Evolutionary conservation across 1,140 invertebrate genomes (phyloP).

Genomic region (Ceratoteleas bidentatus): DNA sequence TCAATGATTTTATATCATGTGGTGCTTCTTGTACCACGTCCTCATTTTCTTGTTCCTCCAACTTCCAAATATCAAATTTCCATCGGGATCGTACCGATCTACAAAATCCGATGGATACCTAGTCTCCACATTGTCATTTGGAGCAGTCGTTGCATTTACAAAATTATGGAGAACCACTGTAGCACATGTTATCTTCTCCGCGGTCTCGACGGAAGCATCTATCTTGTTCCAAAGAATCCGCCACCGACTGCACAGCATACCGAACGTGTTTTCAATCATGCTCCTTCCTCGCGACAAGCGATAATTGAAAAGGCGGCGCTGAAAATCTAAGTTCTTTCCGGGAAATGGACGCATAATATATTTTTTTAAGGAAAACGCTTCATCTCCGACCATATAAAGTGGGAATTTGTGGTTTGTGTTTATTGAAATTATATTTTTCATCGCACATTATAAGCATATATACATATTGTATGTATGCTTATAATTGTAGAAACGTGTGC

Average conservation of each 20-base stretch:
- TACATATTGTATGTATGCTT: conserved; percentile 59
- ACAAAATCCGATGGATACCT: too few species aligned
- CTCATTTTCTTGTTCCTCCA: too few species aligned
- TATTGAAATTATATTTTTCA: conserved; percentile 57
- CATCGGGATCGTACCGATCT: too few species aligned
- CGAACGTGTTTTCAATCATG: background rate
- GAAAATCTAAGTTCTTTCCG: background rate
- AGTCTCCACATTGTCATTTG: too few species aligned
- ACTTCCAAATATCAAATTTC: too few species aligned
- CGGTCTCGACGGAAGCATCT: background rate
- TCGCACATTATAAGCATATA: conserved; percentile 68
- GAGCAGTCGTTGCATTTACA: too few species aligned
- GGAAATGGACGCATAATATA: background rate
- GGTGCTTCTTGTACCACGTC: too few species aligned
- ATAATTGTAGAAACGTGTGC: conserved; percentile 63
- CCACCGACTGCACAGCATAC: background rate
- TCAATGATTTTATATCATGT: too few species aligned
- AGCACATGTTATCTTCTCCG: too few species aligned
- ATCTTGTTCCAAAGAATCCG: background rate
- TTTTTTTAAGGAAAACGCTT: background rate
- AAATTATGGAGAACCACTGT: too few species aligned
- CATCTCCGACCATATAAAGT: background rate
- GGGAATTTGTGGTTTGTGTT: background rate
- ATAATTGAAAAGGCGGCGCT: background rate
- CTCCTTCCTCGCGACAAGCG: background rate